These are phyloP conservation scores for Drosophila nasuta DNA, from an alignment of 1,140 invertebrate genomes.

Conservation along the genomic window DNA sequence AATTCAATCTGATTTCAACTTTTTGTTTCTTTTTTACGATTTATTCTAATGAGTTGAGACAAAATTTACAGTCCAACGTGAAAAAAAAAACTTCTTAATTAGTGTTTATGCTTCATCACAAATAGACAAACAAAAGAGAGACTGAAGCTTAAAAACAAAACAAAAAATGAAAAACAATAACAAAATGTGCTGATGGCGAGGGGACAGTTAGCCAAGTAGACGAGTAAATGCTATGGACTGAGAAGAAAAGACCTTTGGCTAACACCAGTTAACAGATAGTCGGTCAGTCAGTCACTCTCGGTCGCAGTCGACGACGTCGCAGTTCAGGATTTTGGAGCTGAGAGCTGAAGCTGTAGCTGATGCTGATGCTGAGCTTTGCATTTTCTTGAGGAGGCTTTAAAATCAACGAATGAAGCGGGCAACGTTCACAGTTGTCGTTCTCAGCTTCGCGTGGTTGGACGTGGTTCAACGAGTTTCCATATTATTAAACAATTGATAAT, in stretches of 20 bases:
- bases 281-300: slow-evolving; percentile 8
- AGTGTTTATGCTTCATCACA: slow-evolving; percentile 46
- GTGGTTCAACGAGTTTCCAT: slow-evolving; percentile 46
- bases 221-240: not conserved
- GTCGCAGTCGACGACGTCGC: not conserved
- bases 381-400: slow-evolving; percentile 63
- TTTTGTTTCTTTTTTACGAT: not conserved
- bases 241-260: slow-evolving; percentile 28
- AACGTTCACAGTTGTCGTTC: slow-evolving; percentile 66
- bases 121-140: slow-evolving; percentile 53
- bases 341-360: slow-evolving; percentile 11
- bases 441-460: slow-evolving; percentile 62
- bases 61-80: slow-evolving; percentile 54
- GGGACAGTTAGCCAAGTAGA: slow-evolving; percentile 19
- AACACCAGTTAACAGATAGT: slow-evolving; percentile 9
- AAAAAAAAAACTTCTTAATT: slow-evolving; percentile 65
- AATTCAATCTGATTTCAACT: slow-evolving; percentile 6
- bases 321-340: not conserved
- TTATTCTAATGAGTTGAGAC: slow-evolving; percentile 28
- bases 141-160: slow-evolving; percentile 1
- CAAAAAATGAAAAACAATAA: slow-evolving; percentile 8
- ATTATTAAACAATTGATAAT: slow-evolving; percentile 14
- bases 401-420: slow-evolving; percentile 49
- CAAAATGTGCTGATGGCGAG: slow-evolving; percentile 9
- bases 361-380: slow-evolving; percentile 38